A percentile compares a stretch with the other conserved stretches of the same genome.
Conservation (phyloP, 1,140 invertebrate species). For the Cydia amplana region DNA sequence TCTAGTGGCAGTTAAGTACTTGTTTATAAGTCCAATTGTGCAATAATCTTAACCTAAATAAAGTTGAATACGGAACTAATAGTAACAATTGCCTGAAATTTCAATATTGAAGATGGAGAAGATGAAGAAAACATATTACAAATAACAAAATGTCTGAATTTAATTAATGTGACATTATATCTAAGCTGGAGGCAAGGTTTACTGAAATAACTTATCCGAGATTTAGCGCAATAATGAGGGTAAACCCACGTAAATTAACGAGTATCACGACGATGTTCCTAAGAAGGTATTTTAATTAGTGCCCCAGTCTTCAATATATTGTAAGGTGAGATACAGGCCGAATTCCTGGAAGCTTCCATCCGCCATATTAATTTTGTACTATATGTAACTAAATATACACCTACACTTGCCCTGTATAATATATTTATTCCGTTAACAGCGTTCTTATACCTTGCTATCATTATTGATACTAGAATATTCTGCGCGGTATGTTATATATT, state of each 20-base stretch:
- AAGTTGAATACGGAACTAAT: too few species aligned
- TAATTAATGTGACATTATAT: too few species aligned
- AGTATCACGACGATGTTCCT: background rate
- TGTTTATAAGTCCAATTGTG: too few species aligned
- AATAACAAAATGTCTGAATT: too few species aligned
- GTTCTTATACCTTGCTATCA: too few species aligned
- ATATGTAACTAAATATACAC: background rate
- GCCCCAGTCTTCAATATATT: background rate
- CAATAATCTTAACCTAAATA: too few species aligned
- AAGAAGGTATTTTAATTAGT: conserved; percentile 4
- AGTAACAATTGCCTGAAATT: too few species aligned
- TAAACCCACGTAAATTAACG: conserved; percentile 7
- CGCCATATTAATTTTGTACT: background rate
- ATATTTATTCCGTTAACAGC: background rate
- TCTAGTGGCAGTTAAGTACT: too few species aligned
- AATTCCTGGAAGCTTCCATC: background rate
- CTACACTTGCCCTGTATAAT: background rate
- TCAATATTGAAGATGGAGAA: too few species aligned
- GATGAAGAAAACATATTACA: too few species aligned
- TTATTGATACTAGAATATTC: too few species aligned
- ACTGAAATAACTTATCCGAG: conserved; percentile 9
- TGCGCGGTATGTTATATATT: too few species aligned
- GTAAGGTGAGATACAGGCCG: background rate
- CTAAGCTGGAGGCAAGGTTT: background rate
- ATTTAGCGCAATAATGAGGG: background rate